These are phyloP conservation scores for Drosophila mauritiana DNA, from an alignment of 1,140 invertebrate species.

Conservation along the genomic window DNA sequence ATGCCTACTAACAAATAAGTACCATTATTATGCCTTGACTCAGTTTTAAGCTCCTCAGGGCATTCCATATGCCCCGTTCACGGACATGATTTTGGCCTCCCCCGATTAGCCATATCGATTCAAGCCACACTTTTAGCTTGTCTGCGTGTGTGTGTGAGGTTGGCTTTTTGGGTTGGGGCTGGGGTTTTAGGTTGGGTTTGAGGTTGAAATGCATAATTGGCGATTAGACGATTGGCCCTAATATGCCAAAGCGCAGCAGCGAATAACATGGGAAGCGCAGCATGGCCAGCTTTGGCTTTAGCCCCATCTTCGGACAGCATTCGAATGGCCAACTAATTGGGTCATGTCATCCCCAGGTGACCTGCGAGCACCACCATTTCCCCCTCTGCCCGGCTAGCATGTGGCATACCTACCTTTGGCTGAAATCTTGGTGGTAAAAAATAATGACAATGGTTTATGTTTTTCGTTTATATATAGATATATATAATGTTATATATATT, in stretches of 20 bases:
- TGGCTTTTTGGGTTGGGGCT: neutral
- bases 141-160: constrained; percentile 1
- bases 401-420: constrained; percentile 43
- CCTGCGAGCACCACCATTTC: neutral
- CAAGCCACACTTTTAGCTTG: constrained; percentile 27
- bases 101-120: constrained; percentile 68
- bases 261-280: constrained; percentile 61
- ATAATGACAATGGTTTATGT: constrained; percentile 66
- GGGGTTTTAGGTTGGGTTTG: neutral
- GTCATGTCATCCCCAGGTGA: constrained; percentile 54
- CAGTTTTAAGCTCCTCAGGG: constrained; percentile 17
- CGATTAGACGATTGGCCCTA: constrained; percentile 82
- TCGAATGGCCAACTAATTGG: constrained; percentile 59
- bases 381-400: no score
- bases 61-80: constrained; percentile 34
- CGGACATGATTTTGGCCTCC: constrained; percentile 28
- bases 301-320: constrained; percentile 36
- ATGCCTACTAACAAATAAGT: no score
- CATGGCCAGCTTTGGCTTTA: constrained; percentile 40
- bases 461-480: constrained; percentile 72
- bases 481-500: constrained; percentile 69
- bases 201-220: constrained; percentile 76
- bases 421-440: constrained; percentile 32
- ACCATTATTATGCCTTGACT: neutral
- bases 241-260: constrained; percentile 71